Evolutionary conservation across 2,113 vertebrate species (phyloP), one percentile per base, ranked within the genome.

Genomic region (Pseudopipra pipra): DNA sequence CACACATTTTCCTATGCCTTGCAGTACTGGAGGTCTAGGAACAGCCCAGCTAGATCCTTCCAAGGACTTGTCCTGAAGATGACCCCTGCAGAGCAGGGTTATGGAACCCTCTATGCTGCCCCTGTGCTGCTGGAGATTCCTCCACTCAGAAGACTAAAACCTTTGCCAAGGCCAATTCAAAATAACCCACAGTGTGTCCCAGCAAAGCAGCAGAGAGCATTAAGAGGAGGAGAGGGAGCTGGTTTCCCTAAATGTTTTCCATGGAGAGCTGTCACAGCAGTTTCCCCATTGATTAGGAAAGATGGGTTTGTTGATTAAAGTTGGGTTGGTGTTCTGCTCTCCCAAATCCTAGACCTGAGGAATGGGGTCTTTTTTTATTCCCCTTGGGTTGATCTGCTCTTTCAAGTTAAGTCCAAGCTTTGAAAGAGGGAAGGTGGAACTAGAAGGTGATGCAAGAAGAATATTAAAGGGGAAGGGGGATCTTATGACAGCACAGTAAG

Each of bases 401-500:
- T 87, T 87, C 31, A 52, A 33, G 44, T 89, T 31, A 52, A 78
- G 19, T 35, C 16, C 59, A 22, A 75, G 72, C 55, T 52, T 23
- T 86, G 61, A 56, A 82, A 78, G 84, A 41, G 47, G 46, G 46
- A 84, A 71, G 41, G 82, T 71, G 68, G 80, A 86, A 61, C 21
- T 23, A 30, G 90, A 54, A 62, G 41, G 58, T n/a, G 82, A 84
- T 74, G 39, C 72, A 86, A 52, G 80, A 90, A 51, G 94, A 90
- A 56, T 92, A 30, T 86, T 62, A 84, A 96, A 97, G 59, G 82
- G 94, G 79, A 81, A 84, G 91, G 89, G 90, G 89, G 72, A 51
- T 77, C 88, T 95, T 89, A 46, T 95, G 96, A 61, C 93, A 95
- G 70, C 44, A 8, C 12, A 61, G 55, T 39, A 41, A 89, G 52